phyloP scores from a whole-genome alignment of 2,113 vertebrate genomes.

The Apteryx owenii region DNA sequence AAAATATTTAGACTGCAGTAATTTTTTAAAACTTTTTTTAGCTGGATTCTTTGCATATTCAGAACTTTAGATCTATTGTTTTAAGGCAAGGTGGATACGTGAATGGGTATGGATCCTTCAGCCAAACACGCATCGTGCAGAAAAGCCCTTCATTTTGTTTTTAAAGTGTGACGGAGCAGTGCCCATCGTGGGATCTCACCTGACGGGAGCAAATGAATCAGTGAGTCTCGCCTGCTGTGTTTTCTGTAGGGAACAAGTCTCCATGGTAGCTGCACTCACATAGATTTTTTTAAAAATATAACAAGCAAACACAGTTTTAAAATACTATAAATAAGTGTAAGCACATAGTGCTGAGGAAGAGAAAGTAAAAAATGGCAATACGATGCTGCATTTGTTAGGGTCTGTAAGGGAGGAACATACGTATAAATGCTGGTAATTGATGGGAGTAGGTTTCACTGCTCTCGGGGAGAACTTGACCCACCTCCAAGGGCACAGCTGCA shows the following conservation, averaged over 20 bases:
- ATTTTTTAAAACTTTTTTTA: neutral
- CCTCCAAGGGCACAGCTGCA: neutral
- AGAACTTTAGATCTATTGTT: neutral
- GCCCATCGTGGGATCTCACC: neutral
- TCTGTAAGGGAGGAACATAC: neutral
- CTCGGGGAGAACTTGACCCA: neutral
- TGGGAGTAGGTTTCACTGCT: too few relatives aligned
- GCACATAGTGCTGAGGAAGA: neutral
- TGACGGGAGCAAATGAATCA: neutral
- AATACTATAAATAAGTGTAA: neutral
- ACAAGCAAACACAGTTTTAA: neutral
- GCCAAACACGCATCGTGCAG: neutral
- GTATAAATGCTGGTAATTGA: accelerated
- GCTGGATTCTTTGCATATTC: neutral
- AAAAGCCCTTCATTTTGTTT: neutral
- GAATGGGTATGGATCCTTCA: neutral
- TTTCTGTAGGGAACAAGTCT: neutral
- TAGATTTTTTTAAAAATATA: neutral
- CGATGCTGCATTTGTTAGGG: neutral
- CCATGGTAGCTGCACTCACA: neutral
- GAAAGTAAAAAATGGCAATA: too few relatives aligned
- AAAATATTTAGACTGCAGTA: accelerated
- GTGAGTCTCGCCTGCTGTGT: too few relatives aligned
- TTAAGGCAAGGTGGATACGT: neutral
- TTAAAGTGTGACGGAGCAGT: neutral